Evolutionary conservation across 2,888 invertebrate species (phyloP).

Genomic region (Choristoneura rosaceana): DNA sequence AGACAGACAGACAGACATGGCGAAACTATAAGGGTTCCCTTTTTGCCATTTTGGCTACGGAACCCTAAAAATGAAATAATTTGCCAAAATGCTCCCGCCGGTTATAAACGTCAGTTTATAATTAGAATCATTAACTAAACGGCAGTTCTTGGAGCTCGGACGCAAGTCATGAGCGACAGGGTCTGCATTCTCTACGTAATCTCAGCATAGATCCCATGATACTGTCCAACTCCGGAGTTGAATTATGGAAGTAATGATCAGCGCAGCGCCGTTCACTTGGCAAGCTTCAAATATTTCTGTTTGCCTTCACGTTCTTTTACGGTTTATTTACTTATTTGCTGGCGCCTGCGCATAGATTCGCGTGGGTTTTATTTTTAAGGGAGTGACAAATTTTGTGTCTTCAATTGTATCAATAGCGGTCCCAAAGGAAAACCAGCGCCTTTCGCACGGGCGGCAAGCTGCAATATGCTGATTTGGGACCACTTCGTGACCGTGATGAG

Average conservation of each 20-base stretch:
- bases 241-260: not conserved
- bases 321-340: not conserved
- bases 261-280: not conserved
- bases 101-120: conserved; percentile 13
- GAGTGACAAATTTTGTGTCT: too few relatives aligned
- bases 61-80: conserved; percentile 5
- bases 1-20: too few relatives aligned
- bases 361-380: too few relatives aligned
- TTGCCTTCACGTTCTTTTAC: not conserved
- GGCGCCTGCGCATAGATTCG: not conserved
- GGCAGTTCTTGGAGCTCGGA: conserved; percentile 15
- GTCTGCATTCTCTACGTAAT: conserved; percentile 14
- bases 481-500: too few relatives aligned
- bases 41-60: too few relatives aligned
- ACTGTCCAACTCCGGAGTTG: not conserved
- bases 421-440: too few relatives aligned
- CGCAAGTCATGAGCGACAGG: not conserved
- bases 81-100: conserved; percentile 8
- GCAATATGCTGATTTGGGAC: too few relatives aligned
- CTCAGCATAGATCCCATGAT: conserved; percentile 1
- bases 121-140: conserved; percentile 24
- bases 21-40: too few relatives aligned
- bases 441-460: too few relatives aligned
- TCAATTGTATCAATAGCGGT: too few relatives aligned
- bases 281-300: not conserved